Percentiles rank a stretch among this genome's conserved stretches.
phyloP scores from a whole-genome alignment of 2,797 vertebrate genomes.

The Fundulus diaphanus region DNA sequence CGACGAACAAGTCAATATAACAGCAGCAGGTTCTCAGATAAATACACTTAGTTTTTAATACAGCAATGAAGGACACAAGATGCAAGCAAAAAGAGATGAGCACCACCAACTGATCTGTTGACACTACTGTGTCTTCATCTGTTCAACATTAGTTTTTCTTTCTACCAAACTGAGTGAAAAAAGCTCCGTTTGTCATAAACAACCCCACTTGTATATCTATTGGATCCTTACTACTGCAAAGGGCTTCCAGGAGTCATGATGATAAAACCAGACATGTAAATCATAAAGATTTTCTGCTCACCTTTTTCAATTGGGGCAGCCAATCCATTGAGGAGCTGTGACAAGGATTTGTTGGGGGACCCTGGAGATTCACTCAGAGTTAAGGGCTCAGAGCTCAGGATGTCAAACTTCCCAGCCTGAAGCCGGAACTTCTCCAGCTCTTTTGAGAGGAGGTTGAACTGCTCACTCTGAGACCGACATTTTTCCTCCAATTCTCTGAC shows the following conservation, averaged over 20 bases:
- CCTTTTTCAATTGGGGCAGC: conserved; percentile 90
- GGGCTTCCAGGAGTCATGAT: background rate
- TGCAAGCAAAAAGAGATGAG: too few relatives aligned
- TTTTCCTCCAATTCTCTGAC: conserved; percentile 98
- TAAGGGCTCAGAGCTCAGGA: conserved; percentile 82
- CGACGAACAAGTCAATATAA: too few relatives aligned
- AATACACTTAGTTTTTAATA: too few relatives aligned
- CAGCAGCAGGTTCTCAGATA: too few relatives aligned
- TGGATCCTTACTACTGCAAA: background rate
- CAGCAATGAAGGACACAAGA: too few relatives aligned
- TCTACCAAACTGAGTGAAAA: background rate
- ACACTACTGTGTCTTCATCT: background rate
- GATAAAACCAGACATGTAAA: background rate
- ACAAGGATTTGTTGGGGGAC: conserved; percentile 87
- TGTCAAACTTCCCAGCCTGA: conserved; percentile 91
- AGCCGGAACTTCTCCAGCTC: conserved; percentile 94
- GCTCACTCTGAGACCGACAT: conserved; percentile 95
- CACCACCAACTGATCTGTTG: background rate
- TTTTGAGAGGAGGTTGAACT: conserved; percentile 95
- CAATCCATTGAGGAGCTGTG: conserved; percentile 92
- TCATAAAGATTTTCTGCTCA: conserved; percentile 51
- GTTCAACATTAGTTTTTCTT: background rate
- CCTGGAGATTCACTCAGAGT: conserved; percentile 79
- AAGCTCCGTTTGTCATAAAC: background rate
- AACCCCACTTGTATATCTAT: background rate